Percentiles rank a stretch among this genome's conserved stretches.
These are phyloP conservation scores for Progne subis DNA, from an alignment of 2,113 vertebrate species.

Conservation along the genomic window DNA sequence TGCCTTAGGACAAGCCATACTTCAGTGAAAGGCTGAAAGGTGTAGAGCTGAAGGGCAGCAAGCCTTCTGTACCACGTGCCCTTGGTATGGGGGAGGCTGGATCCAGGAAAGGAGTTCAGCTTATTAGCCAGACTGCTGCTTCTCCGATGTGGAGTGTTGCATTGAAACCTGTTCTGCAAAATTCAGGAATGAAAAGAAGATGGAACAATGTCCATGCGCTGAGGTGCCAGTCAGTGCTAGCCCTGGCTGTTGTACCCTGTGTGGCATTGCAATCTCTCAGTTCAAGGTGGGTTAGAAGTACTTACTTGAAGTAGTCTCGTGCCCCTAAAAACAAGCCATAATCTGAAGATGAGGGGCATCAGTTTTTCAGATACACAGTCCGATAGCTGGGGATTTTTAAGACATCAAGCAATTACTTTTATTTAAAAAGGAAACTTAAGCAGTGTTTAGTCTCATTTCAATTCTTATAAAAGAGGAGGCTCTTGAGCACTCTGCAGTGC, in stretches of 20 bases:
- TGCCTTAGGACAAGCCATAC: neutral
- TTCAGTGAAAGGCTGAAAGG: neutral
- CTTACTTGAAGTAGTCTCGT: neutral
- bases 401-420: neutral
- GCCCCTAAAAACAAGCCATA: neutral
- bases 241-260: neutral
- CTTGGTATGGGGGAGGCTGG: neutral
- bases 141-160: neutral
- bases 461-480: neutral
- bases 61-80: neutral
- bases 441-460: neutral
- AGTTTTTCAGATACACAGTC: neutral
- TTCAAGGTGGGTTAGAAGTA: neutral
- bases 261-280: neutral
- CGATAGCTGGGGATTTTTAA: neutral
- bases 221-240: neutral
- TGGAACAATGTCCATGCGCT: fast-evolving
- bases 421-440: neutral
- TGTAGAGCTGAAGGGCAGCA: neutral
- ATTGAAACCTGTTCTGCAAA: neutral
- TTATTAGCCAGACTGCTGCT: neutral
- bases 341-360: neutral
- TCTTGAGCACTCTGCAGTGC: neutral
- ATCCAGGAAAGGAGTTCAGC: neutral
- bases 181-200: neutral